A percentile compares a stretch with the other conserved stretches of the same genome.
Evolutionary conservation across 1,140 invertebrate genomes (phyloP).

Genomic region (Nixonia krombeini): DNA sequence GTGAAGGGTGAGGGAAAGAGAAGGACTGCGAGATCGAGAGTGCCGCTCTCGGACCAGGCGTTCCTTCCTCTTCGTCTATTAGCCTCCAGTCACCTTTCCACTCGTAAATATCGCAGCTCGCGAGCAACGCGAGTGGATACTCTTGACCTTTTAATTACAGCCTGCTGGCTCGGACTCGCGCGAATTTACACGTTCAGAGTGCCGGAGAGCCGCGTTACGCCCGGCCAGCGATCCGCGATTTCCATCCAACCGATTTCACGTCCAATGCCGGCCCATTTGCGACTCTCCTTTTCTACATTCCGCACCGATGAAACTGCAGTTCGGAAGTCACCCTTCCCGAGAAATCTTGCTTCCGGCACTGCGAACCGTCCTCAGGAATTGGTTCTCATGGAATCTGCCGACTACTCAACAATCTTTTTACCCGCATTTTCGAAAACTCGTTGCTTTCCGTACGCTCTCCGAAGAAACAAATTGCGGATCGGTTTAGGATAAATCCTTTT

Average conservation of each 20-base stretch:
- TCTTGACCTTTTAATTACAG: slow-evolving; percentile 50
- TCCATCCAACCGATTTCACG: too few species aligned
- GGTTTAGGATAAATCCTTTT: slow-evolving; percentile 18
- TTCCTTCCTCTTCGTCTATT: slow-evolving; percentile 51
- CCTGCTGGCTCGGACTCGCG: slow-evolving; percentile 1
- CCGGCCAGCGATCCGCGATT: not conserved
- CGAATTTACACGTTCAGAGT: slow-evolving; percentile 11
- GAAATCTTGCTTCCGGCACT: too few species aligned
- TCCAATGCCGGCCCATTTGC: too few species aligned
- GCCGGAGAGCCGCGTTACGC: slow-evolving; percentile 1
- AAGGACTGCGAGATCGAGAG: slow-evolving; percentile 16
- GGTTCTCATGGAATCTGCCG: too few species aligned
- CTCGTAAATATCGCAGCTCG: slow-evolving; percentile 48
- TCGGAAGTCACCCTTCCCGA: too few species aligned
- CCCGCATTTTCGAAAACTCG: too few species aligned
- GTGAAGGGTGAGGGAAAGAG: slow-evolving; percentile 3
- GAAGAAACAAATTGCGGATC: slow-evolving; percentile 35
- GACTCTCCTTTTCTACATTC: too few species aligned
- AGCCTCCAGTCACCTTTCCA: slow-evolving; percentile 41
- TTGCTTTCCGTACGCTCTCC: too few species aligned
- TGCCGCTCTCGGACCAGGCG: slow-evolving; percentile 2
- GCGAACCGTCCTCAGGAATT: too few species aligned
- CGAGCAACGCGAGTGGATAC: slow-evolving; percentile 37
- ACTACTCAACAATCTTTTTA: too few species aligned
- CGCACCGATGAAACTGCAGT: too few species aligned